Evolutionary conservation across 2,888 invertebrate genomes (phyloP).

Genomic region (Tanytarsus gracilentus): DNA sequence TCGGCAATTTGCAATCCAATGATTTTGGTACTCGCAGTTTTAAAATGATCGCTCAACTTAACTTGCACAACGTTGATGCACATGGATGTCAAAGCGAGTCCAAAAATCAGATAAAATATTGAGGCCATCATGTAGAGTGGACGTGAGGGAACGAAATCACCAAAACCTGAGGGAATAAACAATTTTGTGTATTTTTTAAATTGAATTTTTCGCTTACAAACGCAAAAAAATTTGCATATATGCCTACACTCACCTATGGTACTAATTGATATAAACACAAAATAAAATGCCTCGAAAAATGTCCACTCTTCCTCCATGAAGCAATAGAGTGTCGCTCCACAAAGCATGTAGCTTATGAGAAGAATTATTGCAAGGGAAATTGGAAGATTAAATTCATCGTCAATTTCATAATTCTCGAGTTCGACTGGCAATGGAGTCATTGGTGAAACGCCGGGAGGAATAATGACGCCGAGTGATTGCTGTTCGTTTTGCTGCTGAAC

Average conservation of each 20-base stretch:
- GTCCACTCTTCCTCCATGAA: slow-evolving; percentile 69
- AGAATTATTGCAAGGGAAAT: slow-evolving; percentile 80
- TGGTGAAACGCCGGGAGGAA: slow-evolving; percentile 48
- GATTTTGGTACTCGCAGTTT: slow-evolving; percentile 73
- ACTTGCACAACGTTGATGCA: slow-evolving; percentile 93
- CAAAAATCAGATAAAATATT: slow-evolving; percentile 87
- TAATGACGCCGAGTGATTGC: slow-evolving; percentile 35
- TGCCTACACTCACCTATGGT: slow-evolving; percentile 61
- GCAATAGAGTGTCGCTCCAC: slow-evolving; percentile 74
- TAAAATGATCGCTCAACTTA: slow-evolving; percentile 68
- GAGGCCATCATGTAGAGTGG: slow-evolving; percentile 83
- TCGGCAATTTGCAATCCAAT: slow-evolving; percentile 51
- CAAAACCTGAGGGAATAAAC: slow-evolving; percentile 51
- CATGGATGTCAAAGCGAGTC: slow-evolving; percentile 92
- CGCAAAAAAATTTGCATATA: neutral
- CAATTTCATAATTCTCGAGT: slow-evolving; percentile 56
- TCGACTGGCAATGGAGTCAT: slow-evolving; percentile 67
- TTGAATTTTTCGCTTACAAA: neutral
- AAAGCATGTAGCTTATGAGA: slow-evolving; percentile 73
- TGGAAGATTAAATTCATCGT: slow-evolving; percentile 91
- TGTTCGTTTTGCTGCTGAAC: slow-evolving; percentile 39
- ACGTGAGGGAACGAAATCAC: slow-evolving; percentile 82
- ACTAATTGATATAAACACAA: slow-evolving; percentile 93
- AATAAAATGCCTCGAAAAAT: slow-evolving; percentile 92
- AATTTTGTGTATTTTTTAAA: no score